phyloP scores from a whole-genome alignment of 2,888 invertebrate genomes.

The Keiferia lycopersicella region DNA sequence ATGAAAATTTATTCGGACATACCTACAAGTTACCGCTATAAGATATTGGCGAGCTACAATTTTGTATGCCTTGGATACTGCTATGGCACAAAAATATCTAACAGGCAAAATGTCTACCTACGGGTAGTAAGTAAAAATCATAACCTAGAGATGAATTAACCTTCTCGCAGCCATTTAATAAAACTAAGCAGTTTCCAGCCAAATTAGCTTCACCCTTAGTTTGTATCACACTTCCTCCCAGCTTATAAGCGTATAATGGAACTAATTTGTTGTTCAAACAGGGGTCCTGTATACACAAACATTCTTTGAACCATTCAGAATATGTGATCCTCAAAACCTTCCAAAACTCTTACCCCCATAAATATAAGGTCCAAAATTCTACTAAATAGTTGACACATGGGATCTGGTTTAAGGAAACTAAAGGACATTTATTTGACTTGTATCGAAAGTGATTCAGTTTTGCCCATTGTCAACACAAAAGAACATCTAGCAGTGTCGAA shows the following conservation, averaged over 20 bases:
- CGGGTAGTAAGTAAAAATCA: too few relatives aligned
- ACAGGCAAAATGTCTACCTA: too few relatives aligned
- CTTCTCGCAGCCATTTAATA: background rate
- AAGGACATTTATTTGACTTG: constrained; percentile 72
- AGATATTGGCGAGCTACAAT: too few relatives aligned
- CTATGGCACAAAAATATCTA: too few relatives aligned
- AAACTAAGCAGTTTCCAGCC: constrained; percentile 30
- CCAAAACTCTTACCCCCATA: constrained; percentile 24
- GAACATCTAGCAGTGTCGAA: constrained; percentile 48
- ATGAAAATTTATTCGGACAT: too few relatives aligned
- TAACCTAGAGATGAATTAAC: too few relatives aligned
- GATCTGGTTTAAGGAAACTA: constrained; percentile 51
- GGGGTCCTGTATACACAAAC: constrained; percentile 69
- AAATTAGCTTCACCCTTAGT: constrained; percentile 44
- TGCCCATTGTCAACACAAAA: constrained; percentile 48
- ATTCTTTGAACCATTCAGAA: constrained; percentile 50
- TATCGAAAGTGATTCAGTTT: constrained; percentile 64
- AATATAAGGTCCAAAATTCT: constrained; percentile 38
- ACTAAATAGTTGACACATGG: constrained; percentile 19
- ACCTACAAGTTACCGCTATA: too few relatives aligned
- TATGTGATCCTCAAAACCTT: constrained; percentile 19
- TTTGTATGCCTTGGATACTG: too few relatives aligned
- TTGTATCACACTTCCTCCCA: constrained; percentile 59
- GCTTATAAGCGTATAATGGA: constrained; percentile 76
- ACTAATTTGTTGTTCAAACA: constrained; percentile 81